Evolutionary conservation across 2,113 vertebrate species (phyloP).

Genomic region (Elgaria multicarinata): DNA sequence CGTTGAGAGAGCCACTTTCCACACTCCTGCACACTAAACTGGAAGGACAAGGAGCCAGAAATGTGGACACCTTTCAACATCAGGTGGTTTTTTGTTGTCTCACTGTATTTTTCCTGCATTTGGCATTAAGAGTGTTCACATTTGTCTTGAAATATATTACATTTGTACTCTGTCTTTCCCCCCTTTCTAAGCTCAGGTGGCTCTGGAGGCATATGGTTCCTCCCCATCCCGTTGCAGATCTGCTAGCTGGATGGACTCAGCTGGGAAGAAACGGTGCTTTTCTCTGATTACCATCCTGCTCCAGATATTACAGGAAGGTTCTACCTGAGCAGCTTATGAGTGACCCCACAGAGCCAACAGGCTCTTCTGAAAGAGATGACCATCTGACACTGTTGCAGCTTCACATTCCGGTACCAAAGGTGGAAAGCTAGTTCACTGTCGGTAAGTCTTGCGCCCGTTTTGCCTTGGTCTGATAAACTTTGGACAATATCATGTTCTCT

Average conservation of each 20-base stretch:
- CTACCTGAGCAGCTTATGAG: neutral
- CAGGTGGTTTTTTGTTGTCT: neutral
- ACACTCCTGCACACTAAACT: neutral
- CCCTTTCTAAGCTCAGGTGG: neutral
- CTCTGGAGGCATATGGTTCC: neutral
- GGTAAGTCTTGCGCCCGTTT: neutral
- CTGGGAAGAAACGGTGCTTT: neutral
- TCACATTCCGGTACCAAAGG: neutral
- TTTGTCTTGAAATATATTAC: neutral
- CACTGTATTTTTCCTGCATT: neutral
- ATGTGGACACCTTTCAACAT: neutral
- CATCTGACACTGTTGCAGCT: too few relatives aligned
- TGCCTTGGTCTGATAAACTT: neutral
- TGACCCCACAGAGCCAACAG: neutral
- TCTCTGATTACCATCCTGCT: neutral
- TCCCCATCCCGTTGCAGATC: neutral
- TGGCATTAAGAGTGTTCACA: neutral
- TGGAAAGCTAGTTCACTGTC: neutral
- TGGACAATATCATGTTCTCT: neutral
- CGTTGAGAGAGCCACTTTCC: neutral
- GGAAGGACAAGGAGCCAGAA: neutral
- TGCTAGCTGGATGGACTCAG: neutral
- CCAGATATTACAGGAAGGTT: neutral
- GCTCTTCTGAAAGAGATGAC: neutral
- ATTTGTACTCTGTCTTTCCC: neutral